Evolutionary conservation across 2,113 vertebrate species (phyloP).

Genomic region (Centropus bengalensis): DNA sequence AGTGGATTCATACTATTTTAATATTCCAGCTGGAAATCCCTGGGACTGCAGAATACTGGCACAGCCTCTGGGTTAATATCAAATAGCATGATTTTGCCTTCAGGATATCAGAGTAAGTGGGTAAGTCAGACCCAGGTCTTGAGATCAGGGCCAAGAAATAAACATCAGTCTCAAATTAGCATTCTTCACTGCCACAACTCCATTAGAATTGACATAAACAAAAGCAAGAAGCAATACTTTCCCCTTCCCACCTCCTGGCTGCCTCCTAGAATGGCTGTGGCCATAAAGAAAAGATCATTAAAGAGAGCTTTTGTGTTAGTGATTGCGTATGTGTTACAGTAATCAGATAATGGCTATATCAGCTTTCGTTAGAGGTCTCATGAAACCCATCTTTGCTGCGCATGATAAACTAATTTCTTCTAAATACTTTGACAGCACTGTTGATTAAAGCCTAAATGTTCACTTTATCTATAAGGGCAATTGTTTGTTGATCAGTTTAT

Average conservation of each 20-base stretch:
- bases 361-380: constrained; percentile 43
- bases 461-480: neutral
- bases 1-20: neutral
- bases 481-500: neutral
- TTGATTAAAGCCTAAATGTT: constrained; percentile 23
- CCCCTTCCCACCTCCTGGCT: neutral
- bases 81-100: neutral
- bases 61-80: neutral
- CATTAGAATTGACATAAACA: neutral
- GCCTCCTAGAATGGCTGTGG: neutral
- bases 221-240: neutral
- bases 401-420: constrained; percentile 27
- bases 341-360: constrained; percentile 30
- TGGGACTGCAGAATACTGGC: neutral
- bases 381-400: constrained; percentile 18
- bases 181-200: constrained; percentile 1
- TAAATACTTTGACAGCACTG: constrained; percentile 12
- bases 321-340: constrained; percentile 3
- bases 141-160: neutral
- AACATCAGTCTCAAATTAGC: neutral
- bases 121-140: neutral
- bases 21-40: neutral
- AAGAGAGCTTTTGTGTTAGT: constrained; percentile 18
- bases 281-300: constrained; percentile 45
- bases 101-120: neutral